Evolutionary conservation across 2,888 invertebrate species (phyloP), one percentile per base, ranked within the genome.

Genomic region (Scaptomyza reducta): DNA sequence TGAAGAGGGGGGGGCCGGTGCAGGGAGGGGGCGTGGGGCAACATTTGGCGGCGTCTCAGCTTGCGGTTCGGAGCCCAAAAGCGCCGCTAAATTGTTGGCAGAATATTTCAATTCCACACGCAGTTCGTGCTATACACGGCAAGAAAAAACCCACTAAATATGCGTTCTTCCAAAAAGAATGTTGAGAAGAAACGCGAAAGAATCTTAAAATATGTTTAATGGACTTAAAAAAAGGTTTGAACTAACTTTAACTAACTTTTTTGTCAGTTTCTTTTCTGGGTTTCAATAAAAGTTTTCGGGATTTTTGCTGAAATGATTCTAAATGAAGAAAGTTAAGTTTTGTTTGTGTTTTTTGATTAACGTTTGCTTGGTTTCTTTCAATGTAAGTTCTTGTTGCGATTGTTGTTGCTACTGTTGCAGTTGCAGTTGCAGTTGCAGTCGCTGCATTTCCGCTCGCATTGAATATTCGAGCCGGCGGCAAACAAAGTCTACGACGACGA

Each of bases 71-170:
- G 13, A 56, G 59, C 72, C 80, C 80, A 79, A 81, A 81, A 80
- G 82, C 82, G 80, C 76, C 84, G 84, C 81, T 84, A 81, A 82
- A 82, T 40, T 85, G 85, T 79, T 77, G 71, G 75, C 55, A 69
- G 77, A 75, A 83, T 77, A 73, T 72, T 69, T 82, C 77, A 82
- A 74, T 75, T 81, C 66, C 79, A 72, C 74, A 84, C 85, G 84
- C 56, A 53, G 61, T 55, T 27, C 54, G 53, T 54, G 5, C 22
- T 22, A 1, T 47, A 49, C 49, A 49, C 49, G 0, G 31, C 0
- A 2, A 49, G 10, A 49, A 49, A 47, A 31, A 6, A 0, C 1
- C 2, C 14, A 6, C 13, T 31, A 38, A 7, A 5, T 18, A 47
- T 13, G 38, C 2, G n/a, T 38, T 14, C 14, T 47, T 9, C 2